phyloP scores from a whole-genome alignment of 2,888 invertebrate genomes.

The Luffia ferchaultella region DNA sequence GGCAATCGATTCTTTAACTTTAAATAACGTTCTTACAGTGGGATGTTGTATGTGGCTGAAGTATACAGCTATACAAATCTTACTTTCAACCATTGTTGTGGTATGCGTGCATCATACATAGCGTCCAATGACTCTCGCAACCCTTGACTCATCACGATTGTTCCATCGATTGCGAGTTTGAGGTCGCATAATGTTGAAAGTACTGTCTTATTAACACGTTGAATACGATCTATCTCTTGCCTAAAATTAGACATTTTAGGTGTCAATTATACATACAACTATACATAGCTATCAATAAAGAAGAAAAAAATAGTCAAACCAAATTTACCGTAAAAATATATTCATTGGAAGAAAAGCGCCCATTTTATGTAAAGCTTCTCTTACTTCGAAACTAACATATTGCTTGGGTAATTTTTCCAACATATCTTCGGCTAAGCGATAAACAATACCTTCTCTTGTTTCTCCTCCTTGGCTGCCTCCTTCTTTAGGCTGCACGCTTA shows the following conservation, averaged over 20 bases:
- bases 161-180: slow-evolving; percentile 95
- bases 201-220: slow-evolving; percentile 83
- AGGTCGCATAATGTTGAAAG: slow-evolving; percentile 84
- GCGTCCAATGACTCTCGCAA: slow-evolving; percentile 89
- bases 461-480: slow-evolving; percentile 91
- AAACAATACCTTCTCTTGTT: slow-evolving; percentile 91
- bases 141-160: slow-evolving; percentile 95
- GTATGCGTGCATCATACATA: slow-evolving; percentile 96
- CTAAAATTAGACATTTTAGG: slow-evolving; percentile 38
- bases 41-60: no score
- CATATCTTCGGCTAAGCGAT: slow-evolving; percentile 94
- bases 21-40: no score
- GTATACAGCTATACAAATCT: not conserved
- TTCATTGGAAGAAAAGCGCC: slow-evolving; percentile 95
- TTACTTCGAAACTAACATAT: slow-evolving; percentile 89
- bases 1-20: no score
- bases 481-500: slow-evolving; percentile 97
- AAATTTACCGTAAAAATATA: slow-evolving; percentile 78
- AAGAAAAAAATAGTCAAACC: no score
- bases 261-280: no score
- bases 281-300: no score
- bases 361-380: slow-evolving; percentile 89
- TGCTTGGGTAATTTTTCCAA: slow-evolving; percentile 77
- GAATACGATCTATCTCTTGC: slow-evolving; percentile 84
- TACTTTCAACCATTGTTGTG: slow-evolving; percentile 90